Conservation (phyloP, 2,113 vertebrate genomes). For the Cranoglanis bouderius region DNA sequence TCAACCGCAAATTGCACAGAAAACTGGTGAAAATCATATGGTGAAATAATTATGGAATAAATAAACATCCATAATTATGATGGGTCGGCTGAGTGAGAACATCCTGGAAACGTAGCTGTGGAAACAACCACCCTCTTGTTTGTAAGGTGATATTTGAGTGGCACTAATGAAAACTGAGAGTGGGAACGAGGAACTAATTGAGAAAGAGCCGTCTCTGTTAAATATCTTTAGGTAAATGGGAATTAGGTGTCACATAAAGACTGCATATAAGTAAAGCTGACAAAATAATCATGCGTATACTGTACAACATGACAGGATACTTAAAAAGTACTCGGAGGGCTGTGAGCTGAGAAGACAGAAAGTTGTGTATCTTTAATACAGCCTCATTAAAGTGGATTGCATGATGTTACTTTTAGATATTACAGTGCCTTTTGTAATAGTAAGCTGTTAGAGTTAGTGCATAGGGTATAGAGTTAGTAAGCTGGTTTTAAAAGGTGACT, state of each 20-base stretch:
- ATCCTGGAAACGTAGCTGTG: background rate
- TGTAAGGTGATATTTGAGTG: background rate
- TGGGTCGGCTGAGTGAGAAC: background rate
- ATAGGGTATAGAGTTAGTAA: background rate
- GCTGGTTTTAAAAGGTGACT: background rate
- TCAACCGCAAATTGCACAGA: background rate
- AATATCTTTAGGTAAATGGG: background rate
- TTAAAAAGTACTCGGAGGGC: background rate
- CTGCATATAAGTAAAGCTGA: background rate
- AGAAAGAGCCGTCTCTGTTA: background rate
- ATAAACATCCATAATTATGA: background rate
- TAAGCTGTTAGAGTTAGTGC: background rate
- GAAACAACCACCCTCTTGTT: background rate
- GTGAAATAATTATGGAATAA: background rate
- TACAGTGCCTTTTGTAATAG: background rate
- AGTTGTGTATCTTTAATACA: background rate
- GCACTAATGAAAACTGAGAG: background rate
- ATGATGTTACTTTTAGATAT: background rate
- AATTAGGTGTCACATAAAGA: no score
- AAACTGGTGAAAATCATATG: background rate
- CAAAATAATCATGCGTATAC: background rate
- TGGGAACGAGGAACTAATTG: background rate
- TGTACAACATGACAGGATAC: background rate
- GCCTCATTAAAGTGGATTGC: background rate
- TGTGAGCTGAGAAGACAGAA: background rate